phyloP scores from a whole-genome alignment of 2,797 vertebrate species.

The Basileuterus tristriatus region DNA sequence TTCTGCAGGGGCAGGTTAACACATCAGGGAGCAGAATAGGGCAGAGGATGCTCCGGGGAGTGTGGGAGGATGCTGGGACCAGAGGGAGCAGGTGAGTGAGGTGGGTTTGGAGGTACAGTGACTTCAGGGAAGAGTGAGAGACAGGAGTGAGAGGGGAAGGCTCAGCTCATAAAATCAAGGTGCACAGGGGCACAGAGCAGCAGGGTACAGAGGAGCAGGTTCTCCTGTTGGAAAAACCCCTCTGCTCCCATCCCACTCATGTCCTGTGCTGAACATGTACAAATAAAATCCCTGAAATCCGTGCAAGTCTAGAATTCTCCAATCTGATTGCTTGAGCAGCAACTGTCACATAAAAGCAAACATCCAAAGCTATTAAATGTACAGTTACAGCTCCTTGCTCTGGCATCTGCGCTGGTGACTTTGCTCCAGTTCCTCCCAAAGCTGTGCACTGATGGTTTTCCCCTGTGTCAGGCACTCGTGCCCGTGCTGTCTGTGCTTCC shows the following conservation, averaged over 20 bases:
- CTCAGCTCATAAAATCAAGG: not conserved
- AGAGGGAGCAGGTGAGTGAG: not conserved
- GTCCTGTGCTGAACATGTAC: not conserved
- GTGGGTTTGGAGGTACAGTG: not conserved
- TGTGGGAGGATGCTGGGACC: not conserved
- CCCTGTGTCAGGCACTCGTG: not conserved
- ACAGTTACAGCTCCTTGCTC: not conserved
- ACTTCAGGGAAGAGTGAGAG: not conserved
- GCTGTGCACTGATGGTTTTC: not conserved
- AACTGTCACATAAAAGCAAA: slow-evolving; percentile 41
- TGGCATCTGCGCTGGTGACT: slow-evolving; percentile 55
- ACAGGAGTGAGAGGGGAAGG: not conserved
- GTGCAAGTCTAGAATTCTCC: slow-evolving; percentile 24
- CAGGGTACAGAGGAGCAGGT: not conserved
- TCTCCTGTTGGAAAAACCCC: not conserved
- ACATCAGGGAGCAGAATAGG: fast-evolving
- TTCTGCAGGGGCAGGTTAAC: not conserved
- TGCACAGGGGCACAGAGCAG: not conserved
- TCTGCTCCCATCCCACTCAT: not conserved
- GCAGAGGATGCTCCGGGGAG: not conserved
- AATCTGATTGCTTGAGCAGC: slow-evolving; percentile 49
- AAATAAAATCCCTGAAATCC: not conserved
- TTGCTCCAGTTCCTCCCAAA: slow-evolving; percentile 14
- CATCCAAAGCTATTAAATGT: slow-evolving; percentile 35
- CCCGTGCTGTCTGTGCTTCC: not conserved